Percentiles rank a stretch among this genome's conserved stretches.
phyloP scores from a whole-genome alignment of 2,888 invertebrate genomes.

The Pocota personata region DNA sequence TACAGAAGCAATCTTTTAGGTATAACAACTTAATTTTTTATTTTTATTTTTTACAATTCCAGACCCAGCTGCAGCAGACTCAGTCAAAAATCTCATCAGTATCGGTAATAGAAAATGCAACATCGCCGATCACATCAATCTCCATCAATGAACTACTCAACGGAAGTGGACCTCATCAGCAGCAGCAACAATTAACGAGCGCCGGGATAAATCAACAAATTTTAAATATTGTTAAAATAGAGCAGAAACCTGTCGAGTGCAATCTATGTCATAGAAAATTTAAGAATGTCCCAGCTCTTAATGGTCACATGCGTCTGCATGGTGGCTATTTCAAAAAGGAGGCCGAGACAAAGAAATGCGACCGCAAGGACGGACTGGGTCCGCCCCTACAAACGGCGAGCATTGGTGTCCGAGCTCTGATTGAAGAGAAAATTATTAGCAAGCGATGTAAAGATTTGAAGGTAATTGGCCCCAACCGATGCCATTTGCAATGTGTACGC shows the following conservation, averaged over 20 bases:
- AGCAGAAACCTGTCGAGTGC: constrained; percentile 95
- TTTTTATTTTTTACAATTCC: background rate
- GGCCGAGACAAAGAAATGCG: constrained; percentile 92
- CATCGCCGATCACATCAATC: constrained; percentile 77
- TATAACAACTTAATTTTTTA: background rate
- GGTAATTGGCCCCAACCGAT: constrained; percentile 75
- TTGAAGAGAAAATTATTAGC: constrained; percentile 96
- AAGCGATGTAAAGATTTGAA: constrained; percentile 86
- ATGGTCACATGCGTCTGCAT: constrained; percentile 98
- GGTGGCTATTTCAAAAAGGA: constrained; percentile 99
- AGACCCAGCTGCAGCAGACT: constrained; percentile 77
- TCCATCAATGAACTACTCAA: constrained; percentile 75
- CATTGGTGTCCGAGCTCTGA: constrained; percentile 93
- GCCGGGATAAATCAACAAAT: constrained; percentile 80
- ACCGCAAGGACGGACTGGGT: constrained; percentile 92
- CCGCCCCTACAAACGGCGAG: constrained; percentile 96
- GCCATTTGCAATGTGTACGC: background rate
- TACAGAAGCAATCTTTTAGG: too few species aligned
- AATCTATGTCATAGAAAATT: constrained; percentile 97
- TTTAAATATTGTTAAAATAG: constrained; percentile 84
- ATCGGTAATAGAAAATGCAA: constrained; percentile 76
- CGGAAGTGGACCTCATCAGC: constrained; percentile 77
- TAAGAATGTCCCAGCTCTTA: constrained; percentile 98
- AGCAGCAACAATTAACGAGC: constrained; percentile 80
- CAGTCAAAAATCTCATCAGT: constrained; percentile 75